phyloP scores from a whole-genome alignment of 2,113 vertebrate species.

The Ictalurus furcatus region DNA sequence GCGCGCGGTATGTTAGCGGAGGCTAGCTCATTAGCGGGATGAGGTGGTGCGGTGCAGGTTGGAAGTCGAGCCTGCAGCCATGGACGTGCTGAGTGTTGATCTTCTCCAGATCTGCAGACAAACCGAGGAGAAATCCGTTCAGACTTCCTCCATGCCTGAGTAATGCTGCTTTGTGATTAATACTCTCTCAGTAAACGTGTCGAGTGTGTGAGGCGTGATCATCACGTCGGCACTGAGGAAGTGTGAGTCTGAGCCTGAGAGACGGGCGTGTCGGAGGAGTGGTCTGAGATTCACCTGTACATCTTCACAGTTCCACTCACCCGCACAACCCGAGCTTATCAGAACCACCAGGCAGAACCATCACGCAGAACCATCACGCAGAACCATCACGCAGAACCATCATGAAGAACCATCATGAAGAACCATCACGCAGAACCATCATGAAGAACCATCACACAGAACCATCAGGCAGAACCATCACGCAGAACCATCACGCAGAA shows the following conservation, averaged over 20 bases:
- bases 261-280: constrained; percentile 23
- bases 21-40: constrained; percentile 32
- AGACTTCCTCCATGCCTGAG: background rate
- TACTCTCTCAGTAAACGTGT: background rate
- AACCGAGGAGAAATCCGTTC: background rate
- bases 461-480: no score
- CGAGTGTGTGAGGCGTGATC: background rate
- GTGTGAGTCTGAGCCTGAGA: background rate
- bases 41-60: constrained; percentile 1
- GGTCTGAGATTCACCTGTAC: constrained; percentile 27
- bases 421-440: background rate
- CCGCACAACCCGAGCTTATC: constrained; percentile 36
- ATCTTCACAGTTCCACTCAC: constrained; percentile 17
- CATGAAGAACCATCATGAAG: constrained; percentile 5
- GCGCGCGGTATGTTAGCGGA: background rate
- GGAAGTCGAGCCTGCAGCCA: constrained; percentile 5
- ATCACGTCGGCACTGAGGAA: background rate
- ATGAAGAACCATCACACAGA: no score
- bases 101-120: background rate
- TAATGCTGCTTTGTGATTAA: background rate
- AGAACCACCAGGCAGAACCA: constrained; percentile 35
- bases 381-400: no score
- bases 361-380: background rate
- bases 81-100: background rate
- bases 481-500: no score